Evolutionary conservation across 1,140 invertebrate genomes (phyloP), one percentile per base, ranked within the genome.

Genomic region (Helicoverpa zea): DNA sequence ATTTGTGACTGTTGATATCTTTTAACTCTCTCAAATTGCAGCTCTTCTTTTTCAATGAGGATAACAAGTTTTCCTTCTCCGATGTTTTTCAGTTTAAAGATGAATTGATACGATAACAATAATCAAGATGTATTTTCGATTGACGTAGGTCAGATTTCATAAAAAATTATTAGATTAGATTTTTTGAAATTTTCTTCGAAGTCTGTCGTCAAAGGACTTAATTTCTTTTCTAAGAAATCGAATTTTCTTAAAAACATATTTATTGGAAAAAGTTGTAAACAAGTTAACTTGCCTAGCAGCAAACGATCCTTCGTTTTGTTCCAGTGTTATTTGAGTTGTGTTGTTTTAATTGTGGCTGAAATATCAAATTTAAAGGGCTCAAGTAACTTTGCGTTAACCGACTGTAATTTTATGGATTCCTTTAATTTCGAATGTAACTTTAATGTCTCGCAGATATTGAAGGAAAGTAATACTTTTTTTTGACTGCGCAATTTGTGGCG

Each of bases 311-410:
- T 13, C 18, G 23, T 64, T 64, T 76, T 3, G 10, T 49, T 16
- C 10, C 16, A 49, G 58, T 51, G 14, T 66, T 63, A 29, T 64
- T 43, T 10, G 35, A 66, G 29, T 47, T 52, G 49, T 63, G 49
- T 78, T 84, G 54, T 75, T 80, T 79, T 82, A 81, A 82, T 84
- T 84, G 75, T 81, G 81, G 77, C 76, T 77, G 81, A 80, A 83
- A 74, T 77, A 73, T 84, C 79, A 83, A 80, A 83, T 86, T 82
- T 81, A 43, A 80, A 16, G 52, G 18, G 18, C 49, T 51, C 49
- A 35, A 78, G 47, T 78, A 43, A 75, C 16, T 61, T 29, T 18
- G 30, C n/a, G 9, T 49, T 51, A 49, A n/a, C 3, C 3, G 54
- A 56, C 13, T 13, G 43, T 61, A n/a, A 51, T 49, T 61, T 75